These are phyloP conservation scores for Hylaeus volcanicus DNA, from an alignment of 1,140 invertebrate genomes.

Conservation along the genomic window DNA sequence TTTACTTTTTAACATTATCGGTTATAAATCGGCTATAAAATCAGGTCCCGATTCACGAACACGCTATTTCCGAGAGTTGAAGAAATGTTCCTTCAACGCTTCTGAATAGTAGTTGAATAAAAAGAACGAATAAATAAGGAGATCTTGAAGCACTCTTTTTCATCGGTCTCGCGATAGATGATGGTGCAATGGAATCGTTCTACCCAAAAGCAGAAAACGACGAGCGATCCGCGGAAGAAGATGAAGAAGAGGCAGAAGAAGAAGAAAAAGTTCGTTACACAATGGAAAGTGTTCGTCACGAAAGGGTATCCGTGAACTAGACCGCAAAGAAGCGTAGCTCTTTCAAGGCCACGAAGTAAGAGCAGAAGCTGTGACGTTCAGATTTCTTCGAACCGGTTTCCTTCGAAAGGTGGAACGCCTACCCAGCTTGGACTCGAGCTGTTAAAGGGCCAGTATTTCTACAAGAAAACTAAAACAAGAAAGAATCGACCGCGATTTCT, in stretches of 20 bases:
- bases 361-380: conserved; percentile 67
- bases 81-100: too few species aligned
- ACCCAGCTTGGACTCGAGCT: neutral
- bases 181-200: neutral
- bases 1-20: too few species aligned
- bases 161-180: too few species aligned
- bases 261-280: conserved; percentile 76
- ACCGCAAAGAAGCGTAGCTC: conserved; percentile 74
- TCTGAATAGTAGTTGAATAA: too few species aligned
- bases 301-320: conserved; percentile 78
- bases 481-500: neutral
- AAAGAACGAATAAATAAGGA: too few species aligned
- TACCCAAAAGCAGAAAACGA: too few species aligned
- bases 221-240: neutral
- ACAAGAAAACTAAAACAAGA: neutral
- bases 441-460: conserved; percentile 21
- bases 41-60: too few species aligned
- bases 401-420: conserved; percentile 44
- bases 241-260: neutral
- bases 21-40: too few species aligned
- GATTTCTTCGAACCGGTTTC: conserved; percentile 74
- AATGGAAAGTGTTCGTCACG: conserved; percentile 80
- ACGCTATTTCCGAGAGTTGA: too few species aligned
- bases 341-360: conserved; percentile 79
- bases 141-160: too few species aligned